Base-by-base conservation (phyloP, 2,888 invertebrate genomes). In the Nematopogon swammerdamellus region DNA sequence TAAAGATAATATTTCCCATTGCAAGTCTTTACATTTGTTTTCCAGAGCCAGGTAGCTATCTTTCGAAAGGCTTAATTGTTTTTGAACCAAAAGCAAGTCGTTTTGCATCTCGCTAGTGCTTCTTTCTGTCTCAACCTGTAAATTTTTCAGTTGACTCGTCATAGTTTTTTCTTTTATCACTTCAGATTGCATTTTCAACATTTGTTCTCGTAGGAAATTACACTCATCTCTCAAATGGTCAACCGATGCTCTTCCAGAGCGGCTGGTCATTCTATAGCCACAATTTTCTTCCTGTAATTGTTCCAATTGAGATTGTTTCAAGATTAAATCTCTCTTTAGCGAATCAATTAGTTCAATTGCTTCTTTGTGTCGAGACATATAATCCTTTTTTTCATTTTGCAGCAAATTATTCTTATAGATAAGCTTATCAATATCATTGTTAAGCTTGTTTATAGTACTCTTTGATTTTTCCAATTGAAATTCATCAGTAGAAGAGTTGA, bases 71-170 rank as follows among this genome's bases (percentile, higher is more conserved):
- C 81, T 81, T 10, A 88, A 65, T 63, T 89, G 86, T 19, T 81
- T 82, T 63, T 89, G 88, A 11, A 83, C 68, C 55, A 82, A 77
- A 43, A 83, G 60, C 36, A 90, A 64, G 65, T 89, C 87, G 62
- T 81, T 82, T 65, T 90, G 89, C 50, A 85, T 77, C 56, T 89
- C 88, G 49, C 81, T 77, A 52, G 88, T 76, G 45, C 87, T 84
- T 59, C 86, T 83, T 66, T 91, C 91, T 3, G 89, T 88, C 75
- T 91, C 89, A 59, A 89, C 83, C 60, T 91, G 89, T 47, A 90
- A 74, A 55, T 86, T 82, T 67, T 90, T 91, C 50, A 70, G 72
- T 66, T 80, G 80, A 60, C 63, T 77, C 50, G 76, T 63, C 51
- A 80, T 57, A 49, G 79, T 75, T 62, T 80, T 80, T 55, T 77